phyloP scores from a whole-genome alignment of 2,797 vertebrate genomes.

The Nyctibius grandis region DNA sequence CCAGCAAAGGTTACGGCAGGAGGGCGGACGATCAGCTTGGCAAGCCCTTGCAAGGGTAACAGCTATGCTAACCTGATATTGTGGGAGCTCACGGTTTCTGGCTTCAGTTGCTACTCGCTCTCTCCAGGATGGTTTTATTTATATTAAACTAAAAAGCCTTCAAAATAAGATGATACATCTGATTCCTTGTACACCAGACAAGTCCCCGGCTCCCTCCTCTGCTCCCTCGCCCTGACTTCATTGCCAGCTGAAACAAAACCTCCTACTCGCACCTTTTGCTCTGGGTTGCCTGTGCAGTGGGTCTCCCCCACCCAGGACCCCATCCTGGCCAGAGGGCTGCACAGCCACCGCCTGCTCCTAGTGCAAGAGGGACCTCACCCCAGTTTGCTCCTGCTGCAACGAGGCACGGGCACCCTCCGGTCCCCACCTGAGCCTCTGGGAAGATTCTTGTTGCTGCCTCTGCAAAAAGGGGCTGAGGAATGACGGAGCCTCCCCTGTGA shows the following conservation, averaged over 20 bases:
- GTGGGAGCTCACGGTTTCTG: not conserved
- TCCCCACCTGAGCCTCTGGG: not conserved
- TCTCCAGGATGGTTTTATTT: not conserved
- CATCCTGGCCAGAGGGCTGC: rapidly evolving
- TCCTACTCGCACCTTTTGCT: not conserved
- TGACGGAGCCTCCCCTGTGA: not conserved
- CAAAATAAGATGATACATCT: not conserved
- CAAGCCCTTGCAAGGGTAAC: too few species aligned
- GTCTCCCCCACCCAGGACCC: not conserved
- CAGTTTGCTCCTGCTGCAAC: not conserved
- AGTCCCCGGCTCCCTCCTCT: not conserved
- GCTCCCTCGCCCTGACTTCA: not conserved
- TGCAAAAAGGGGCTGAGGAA: not conserved
- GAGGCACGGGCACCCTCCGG: rapidly evolving
- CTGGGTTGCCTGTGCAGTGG: not conserved
- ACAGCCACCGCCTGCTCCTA: not conserved
- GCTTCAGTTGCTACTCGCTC: not conserved
- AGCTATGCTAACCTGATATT: not conserved
- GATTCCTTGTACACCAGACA: not conserved
- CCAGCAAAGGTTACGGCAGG: not conserved
- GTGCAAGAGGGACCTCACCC: not conserved
- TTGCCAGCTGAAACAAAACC: not conserved
- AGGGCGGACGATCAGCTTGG: not conserved
- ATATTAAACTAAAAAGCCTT: not conserved
- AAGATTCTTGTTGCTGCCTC: not conserved